Percentiles rank a stretch among this genome's conserved stretches.
phyloP scores from a whole-genome alignment of 1,140 invertebrate genomes.

The Calycopis cecrops region DNA sequence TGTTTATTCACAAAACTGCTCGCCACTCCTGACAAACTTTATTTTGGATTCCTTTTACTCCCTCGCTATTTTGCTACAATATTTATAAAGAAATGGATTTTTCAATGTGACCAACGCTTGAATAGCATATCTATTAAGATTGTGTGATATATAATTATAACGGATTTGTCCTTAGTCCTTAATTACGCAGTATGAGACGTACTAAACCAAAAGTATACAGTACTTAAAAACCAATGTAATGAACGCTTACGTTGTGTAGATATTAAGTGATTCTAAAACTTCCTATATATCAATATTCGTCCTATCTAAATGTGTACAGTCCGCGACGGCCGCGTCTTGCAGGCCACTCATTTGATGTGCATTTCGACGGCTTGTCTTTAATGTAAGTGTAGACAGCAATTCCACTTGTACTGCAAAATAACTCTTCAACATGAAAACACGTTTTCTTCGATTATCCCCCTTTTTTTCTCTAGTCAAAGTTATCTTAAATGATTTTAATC shows the following conservation, averaged over 20 bases:
- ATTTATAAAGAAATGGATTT: slow-evolving; percentile 32
- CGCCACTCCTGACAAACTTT: slow-evolving; percentile 7
- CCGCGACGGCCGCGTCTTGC: neutral
- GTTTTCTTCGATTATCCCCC: neutral
- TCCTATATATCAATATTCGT: slow-evolving; percentile 47
- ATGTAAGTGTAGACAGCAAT: slow-evolving; percentile 19
- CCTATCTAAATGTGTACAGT: slow-evolving; percentile 29
- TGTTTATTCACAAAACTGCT: slow-evolving; percentile 2
- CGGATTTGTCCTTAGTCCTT: slow-evolving; percentile 56
- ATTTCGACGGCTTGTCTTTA: slow-evolving; percentile 11
- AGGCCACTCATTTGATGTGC: neutral
- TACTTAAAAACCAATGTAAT: slow-evolving; percentile 60
- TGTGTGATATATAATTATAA: slow-evolving; percentile 66
- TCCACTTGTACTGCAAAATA: slow-evolving; percentile 24
- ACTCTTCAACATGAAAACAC: slow-evolving; percentile 20
- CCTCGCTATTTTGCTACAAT: slow-evolving; percentile 19
- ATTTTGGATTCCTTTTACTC: slow-evolving; percentile 14
- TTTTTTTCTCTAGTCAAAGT: neutral
- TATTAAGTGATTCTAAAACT: slow-evolving; percentile 42
- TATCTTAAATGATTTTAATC: too few relatives aligned
- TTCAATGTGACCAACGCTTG: slow-evolving; percentile 67
- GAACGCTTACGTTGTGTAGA: slow-evolving; percentile 46
- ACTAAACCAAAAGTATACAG: slow-evolving; percentile 61
- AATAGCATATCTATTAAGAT: slow-evolving; percentile 69
- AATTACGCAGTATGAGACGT: slow-evolving; percentile 38